Conservation (phyloP, 2,888 invertebrate species). For the Sympetrum striolatum region DNA sequence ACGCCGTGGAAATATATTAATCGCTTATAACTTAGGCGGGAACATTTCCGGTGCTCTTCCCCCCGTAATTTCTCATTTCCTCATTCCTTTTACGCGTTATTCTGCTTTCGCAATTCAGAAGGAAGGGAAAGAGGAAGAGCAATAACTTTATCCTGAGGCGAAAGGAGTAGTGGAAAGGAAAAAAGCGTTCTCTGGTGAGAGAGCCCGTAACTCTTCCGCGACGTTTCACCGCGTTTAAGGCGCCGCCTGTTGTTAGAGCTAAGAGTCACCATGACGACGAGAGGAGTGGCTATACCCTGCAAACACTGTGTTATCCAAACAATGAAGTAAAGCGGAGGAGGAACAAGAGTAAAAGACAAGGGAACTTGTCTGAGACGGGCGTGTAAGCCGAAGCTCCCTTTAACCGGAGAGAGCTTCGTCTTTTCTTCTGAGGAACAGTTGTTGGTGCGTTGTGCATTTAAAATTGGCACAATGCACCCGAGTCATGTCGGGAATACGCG, state of each 20-base stretch:
- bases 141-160: constrained; percentile 13
- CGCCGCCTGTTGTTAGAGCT: constrained; percentile 39
- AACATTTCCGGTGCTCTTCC: not conserved
- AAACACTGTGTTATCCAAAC: not conserved
- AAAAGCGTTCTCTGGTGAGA: not conserved
- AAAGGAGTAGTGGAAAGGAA: not conserved
- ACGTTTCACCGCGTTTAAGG: constrained; percentile 39
- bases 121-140: not conserved
- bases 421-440: not conserved
- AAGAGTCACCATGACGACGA: constrained; percentile 6
- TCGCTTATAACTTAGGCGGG: too few species aligned
- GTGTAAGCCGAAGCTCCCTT: not conserved
- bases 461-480: too few species aligned
- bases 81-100: not conserved
- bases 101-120: constrained; percentile 6
- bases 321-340: not conserved
- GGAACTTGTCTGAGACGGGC: not conserved
- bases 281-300: not conserved
- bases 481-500: too few species aligned
- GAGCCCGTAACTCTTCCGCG: constrained; percentile 29
- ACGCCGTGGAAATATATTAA: too few species aligned
- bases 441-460: not conserved
- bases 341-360: not conserved
- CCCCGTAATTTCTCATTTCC: not conserved
- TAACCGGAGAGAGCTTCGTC: not conserved